Base-by-base conservation (phyloP, 2,888 invertebrate genomes). In the Troilus luridus region DNA sequence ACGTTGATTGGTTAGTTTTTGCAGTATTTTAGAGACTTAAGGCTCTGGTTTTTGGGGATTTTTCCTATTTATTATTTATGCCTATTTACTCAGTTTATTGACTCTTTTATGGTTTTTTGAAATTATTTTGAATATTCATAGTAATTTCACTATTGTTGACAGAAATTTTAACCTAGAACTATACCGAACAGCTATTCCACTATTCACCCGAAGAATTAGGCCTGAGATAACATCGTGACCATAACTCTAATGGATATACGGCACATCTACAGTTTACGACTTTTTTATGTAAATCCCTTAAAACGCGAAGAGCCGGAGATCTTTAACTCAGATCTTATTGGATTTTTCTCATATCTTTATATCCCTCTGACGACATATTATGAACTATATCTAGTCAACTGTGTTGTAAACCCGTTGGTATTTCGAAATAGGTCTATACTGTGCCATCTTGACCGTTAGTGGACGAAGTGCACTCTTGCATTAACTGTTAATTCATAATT, bases 401-500 rank as follows among this genome's bases (percentile, higher is more conserved):
- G 1, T 67, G n/a, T 24, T n/a, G n/a, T 14, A 67, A 67, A 72
- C 24, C 5, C 41, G 12, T 12, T 0, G 72, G 19, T 27, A 77
- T 77, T 77, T 17, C n/a, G 24, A 41, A 77, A 77, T 77, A 77
- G 72, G 8, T 77, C 17, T 12, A 12, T 41, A 41, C 72, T 17
- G 41, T 77, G 72, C 27, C 41, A 77, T 77, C 27, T 14, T 9
- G 27, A 77, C 72, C 72, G 72, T 41, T 77, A 77, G 72, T 5
- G 27, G 9, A 1, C 9, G 17, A 77, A 41, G 41, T 5, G 12
- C 12, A 14, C 67, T 24, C 24, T 14, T 24, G 9, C 41, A 12
- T 77, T 77, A 77, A 77, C 72, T 41, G 72, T 77, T 77, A 77
- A 77, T 77, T 77, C 72, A 77, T 77, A 77, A 77, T 77, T 77